phyloP scores from a whole-genome alignment of 2,888 invertebrate genomes.

The Luperina testacea region DNA sequence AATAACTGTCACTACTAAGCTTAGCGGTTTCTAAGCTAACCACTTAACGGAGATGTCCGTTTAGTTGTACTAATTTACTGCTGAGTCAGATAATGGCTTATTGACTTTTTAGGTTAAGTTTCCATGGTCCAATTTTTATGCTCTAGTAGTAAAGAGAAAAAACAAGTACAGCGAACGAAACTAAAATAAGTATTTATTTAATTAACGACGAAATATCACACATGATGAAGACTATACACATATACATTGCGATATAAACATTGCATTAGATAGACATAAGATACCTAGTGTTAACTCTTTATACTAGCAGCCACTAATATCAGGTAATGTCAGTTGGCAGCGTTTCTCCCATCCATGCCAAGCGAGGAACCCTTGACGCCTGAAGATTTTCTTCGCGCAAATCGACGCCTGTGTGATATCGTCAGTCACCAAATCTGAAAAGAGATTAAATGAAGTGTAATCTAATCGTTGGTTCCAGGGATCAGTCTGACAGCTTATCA shows the following conservation, averaged over 20 bases:
- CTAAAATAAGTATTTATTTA: too few relatives aligned
- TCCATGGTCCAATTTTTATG: neutral
- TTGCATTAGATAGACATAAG: neutral
- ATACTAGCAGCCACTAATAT: slow-evolving; percentile 75
- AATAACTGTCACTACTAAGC: slow-evolving; percentile 47
- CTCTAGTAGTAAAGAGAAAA: too few relatives aligned
- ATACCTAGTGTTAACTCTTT: neutral
- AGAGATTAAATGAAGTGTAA: neutral
- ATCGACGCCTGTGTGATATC: slow-evolving; percentile 74
- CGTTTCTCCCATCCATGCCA: slow-evolving; percentile 84
- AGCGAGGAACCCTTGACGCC: slow-evolving; percentile 73
- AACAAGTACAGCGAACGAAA: too few relatives aligned
- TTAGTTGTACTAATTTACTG: slow-evolving; percentile 27
- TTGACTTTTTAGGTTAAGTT: slow-evolving; percentile 5
- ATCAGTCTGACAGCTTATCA: neutral
- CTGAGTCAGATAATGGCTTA: neutral
- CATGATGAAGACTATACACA: neutral
- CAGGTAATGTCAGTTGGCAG: slow-evolving; percentile 76
- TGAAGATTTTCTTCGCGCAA: slow-evolving; percentile 78
- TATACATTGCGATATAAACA: too few relatives aligned
- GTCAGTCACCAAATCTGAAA: slow-evolving; percentile 48
- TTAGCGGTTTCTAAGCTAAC: slow-evolving; percentile 23
- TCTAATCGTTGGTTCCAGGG: neutral
- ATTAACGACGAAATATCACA: neutral
- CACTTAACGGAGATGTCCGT: slow-evolving; percentile 4